Evolutionary conservation across 2,888 invertebrate species (phyloP), one percentile per base, ranked within the genome.

Genomic region (Torymus auratus): DNA sequence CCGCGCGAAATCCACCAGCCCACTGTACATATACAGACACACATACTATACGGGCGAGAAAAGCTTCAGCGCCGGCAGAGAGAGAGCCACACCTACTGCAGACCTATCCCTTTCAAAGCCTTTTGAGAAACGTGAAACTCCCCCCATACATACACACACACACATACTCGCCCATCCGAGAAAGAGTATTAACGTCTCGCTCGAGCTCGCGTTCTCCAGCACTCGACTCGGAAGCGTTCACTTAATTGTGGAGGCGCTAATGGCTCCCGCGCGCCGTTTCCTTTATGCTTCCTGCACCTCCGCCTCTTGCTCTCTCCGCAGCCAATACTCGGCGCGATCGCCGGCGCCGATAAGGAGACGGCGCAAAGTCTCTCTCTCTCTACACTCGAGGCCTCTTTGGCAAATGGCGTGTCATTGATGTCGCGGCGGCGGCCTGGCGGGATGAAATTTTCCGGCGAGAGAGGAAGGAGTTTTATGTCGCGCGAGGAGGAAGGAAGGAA

Each of bases 231-330:
- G 83, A 80, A 86, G 86, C 84, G 86, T 85, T 86, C 86, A 83
- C 86, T 88, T 87, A 87, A 88, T 87, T 88, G 88, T 85, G 84
- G 84, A 86, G 87, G 85, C 85, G 87, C 85, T 88, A 88, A 88
- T 87, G 87, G 87, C 82, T 84, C 84, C 83, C 83, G 82, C 20
- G 28, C 20, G 41, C 7, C 41, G 41, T 41, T 41, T 41, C n/a
- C 83, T 75, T 80, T 84, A 61, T 74, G 67, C n/a, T 15, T 17
- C 23, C n/a, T n/a, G n/a, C 41, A 2, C 61, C 28, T 53, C 62
- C 41, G 12, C 60, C 60, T 77, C 79, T 73, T 68, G 84, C 41
- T 84, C 52, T 50, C 17, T 23, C 15, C 15, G 23, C 11, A 14
- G 28, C 12, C 69, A 76, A 77, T 77, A 70, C 12, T 65, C 11